Evolutionary conservation across 2,888 invertebrate genomes (phyloP).

Genomic region (Lasioglossum malachurum): DNA sequence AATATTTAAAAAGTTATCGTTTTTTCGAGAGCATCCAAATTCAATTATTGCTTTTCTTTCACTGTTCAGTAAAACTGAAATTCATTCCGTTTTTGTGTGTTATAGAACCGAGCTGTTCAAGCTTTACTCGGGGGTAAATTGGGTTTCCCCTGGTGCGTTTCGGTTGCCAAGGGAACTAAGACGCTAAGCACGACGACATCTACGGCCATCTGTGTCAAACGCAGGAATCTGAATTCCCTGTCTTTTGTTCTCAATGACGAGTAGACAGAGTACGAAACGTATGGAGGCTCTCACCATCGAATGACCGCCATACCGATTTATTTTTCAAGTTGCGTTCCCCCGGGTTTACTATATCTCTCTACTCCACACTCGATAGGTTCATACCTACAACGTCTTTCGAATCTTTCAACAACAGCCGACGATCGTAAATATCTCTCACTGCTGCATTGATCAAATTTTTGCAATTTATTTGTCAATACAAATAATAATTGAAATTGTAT

Average conservation of each 20-base stretch:
- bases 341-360: not conserved
- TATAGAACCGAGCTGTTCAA: not conserved
- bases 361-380: not conserved
- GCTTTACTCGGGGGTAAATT: not conserved
- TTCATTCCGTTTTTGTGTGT: not conserved
- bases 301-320: not conserved
- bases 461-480: too few relatives aligned
- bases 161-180: constrained; percentile 6
- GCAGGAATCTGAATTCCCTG: not conserved
- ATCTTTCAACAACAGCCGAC: not conserved
- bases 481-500: too few relatives aligned
- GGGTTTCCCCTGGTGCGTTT: constrained; percentile 12
- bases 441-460: not conserved
- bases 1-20: too few relatives aligned
- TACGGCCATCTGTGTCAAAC: constrained; percentile 1
- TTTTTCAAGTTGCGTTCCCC: not conserved
- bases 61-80: not conserved
- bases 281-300: not conserved
- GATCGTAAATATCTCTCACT: not conserved
- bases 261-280: not conserved
- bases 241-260: constrained; percentile 6
- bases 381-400: not conserved
- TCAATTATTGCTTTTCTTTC: not conserved
- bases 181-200: not conserved
- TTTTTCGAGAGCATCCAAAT: too few relatives aligned